Evolutionary conservation across 2,797 vertebrate genomes (phyloP), one percentile per base, ranked within the genome.

Genomic region (Eurystomus glaucurus): DNA sequence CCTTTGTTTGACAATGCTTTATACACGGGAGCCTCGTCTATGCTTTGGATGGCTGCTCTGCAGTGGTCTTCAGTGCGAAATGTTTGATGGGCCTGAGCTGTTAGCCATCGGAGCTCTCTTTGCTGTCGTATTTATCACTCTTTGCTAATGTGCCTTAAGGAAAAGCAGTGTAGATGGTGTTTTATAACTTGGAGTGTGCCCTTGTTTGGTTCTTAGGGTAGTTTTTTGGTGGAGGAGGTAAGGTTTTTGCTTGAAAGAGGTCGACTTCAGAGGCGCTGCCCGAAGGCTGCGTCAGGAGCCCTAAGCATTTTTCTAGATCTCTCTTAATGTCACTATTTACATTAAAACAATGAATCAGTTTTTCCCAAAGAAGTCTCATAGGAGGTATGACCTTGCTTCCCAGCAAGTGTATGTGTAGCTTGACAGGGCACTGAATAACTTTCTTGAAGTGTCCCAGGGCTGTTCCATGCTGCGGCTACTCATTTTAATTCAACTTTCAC

Each of bases 401-500:
- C 60, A 60, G 31, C 37, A 55, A 83, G 18, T 8, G 2, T 41
- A 5, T 6, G 9, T 1, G 11, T 29, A 55, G 50, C 39, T 39
- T 35, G 43, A 41, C 35, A 29, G 22, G 55, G 18, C 21, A 15
- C 13, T 35, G 22, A 54, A 65, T 48, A 90, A 22, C 9, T 93
- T 85, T 83, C 66, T 61, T 43, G 29, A 66, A 35, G 46, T 41
- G 26, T 80, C 79, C 79, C 76, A 48, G 52, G 70, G 71, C 71
- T 66, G 23, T 88, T 92, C 35, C 76, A 31, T 79, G 41, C 25
- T 33, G 41, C 51, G 76, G 23, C 76, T 54, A 18, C 45, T 70
- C 8, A 57, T 95, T 97, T 90, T 61, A 93, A 96, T 89, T 82
- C 50, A 92, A 31, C 87, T 90, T 95, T 91, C 31, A 20, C 39